Evolutionary conservation across 2,888 invertebrate genomes (phyloP).

Genomic region (Penaeus monodon): DNA sequence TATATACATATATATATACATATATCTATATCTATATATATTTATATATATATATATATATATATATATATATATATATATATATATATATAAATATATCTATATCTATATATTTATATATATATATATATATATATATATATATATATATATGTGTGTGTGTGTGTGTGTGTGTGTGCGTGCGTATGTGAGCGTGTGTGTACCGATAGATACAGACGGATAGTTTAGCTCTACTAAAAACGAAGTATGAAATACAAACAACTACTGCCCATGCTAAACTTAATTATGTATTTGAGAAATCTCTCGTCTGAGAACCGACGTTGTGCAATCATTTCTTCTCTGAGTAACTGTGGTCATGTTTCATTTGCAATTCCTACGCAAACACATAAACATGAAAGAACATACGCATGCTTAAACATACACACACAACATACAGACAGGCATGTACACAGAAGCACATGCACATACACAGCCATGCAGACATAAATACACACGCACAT

Average conservation of each 20-base stretch:
- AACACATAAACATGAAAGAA: background rate
- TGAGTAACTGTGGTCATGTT: too few relatives aligned
- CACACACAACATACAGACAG: too few relatives aligned
- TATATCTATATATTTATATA: slow-evolving; percentile 8
- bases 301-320: too few relatives aligned
- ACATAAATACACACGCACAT: too few relatives aligned
- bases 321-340: too few relatives aligned
- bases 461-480: too few relatives aligned
- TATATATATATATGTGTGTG: slow-evolving; percentile 15
- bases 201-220: background rate
- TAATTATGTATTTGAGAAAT: too few relatives aligned
- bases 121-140: background rate
- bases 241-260: too few relatives aligned
- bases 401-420: background rate
- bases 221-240: background rate
- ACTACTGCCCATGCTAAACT: too few relatives aligned
- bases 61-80: slow-evolving; percentile 12
- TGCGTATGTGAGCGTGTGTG: background rate
- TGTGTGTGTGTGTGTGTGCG: slow-evolving; percentile 27
- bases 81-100: slow-evolving; percentile 32
- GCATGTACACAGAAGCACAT: too few relatives aligned
- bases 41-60: slow-evolving; percentile 1
- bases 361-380: background rate
- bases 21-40: slow-evolving; percentile 16
- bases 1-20: slow-evolving; percentile 24